phyloP scores from a whole-genome alignment of 2,888 invertebrate species.

The Chesias legatella region DNA sequence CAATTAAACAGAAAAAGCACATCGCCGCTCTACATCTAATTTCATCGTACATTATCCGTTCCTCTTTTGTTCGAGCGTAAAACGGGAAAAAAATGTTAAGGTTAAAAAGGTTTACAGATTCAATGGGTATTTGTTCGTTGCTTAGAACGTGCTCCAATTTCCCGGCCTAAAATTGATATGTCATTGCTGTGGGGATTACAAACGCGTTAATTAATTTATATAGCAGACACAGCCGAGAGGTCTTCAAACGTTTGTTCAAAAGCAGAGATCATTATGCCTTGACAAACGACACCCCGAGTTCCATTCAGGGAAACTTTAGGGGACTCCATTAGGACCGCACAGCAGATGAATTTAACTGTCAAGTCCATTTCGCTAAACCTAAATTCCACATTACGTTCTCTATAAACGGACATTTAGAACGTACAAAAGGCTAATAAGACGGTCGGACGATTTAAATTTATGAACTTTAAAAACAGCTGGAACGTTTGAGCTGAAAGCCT shows the following conservation, averaged over 20 bases:
- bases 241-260: conserved; percentile 34
- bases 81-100: conserved; percentile 21
- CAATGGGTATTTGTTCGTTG: conserved; percentile 24
- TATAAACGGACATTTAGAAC: conserved; percentile 9
- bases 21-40: conserved; percentile 18
- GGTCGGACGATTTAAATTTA: too few species aligned
- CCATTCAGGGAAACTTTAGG: conserved; percentile 43
- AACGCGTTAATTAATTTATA: conserved; percentile 35
- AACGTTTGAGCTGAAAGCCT: conserved; percentile 21
- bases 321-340: conserved; percentile 38
- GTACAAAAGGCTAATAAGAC: conserved; percentile 15
- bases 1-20: conserved; percentile 6
- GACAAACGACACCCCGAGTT: conserved; percentile 42
- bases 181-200: conserved; percentile 27
- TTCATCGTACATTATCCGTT: conserved; percentile 23
- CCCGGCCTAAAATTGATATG: conserved; percentile 28
- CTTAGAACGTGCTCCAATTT: conserved; percentile 21
- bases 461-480: conserved; percentile 9
- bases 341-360: conserved; percentile 44
- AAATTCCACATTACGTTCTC: conserved; percentile 15
- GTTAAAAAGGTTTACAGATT: conserved; percentile 24
- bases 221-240: conserved; percentile 20
- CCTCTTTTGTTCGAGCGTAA: conserved; percentile 22
- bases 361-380: conserved; percentile 36
- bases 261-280: conserved; percentile 39